A percentile compares a stretch with the other conserved stretches of the same genome.
phyloP scores from a whole-genome alignment of 2,797 vertebrate genomes.

The Triplophysa yarkandensis region DNA sequence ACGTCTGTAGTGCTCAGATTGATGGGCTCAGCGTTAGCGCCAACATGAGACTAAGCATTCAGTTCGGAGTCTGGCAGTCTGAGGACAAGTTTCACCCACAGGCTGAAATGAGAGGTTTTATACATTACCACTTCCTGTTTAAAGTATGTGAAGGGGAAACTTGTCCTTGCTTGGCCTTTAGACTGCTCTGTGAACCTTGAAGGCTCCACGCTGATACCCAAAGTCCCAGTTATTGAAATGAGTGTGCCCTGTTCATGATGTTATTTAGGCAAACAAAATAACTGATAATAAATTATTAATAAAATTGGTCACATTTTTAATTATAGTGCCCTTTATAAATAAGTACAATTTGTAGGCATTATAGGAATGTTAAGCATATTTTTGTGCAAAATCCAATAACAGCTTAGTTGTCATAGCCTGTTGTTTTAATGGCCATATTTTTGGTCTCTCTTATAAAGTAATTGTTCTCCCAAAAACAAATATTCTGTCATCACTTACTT shows the following conservation, averaged over 20 bases:
- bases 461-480: too few relatives aligned
- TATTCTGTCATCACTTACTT: too few relatives aligned
- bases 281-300: too few relatives aligned
- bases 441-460: too few relatives aligned
- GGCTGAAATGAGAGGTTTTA: conserved; percentile 29
- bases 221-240: conserved; percentile 4
- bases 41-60: conserved; percentile 35
- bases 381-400: too few relatives aligned
- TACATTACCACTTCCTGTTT: conserved; percentile 11
- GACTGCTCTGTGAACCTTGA: neutral
- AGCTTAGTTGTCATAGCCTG: too few relatives aligned
- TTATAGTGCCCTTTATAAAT: too few relatives aligned
- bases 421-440: too few relatives aligned
- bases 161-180: conserved; percentile 35
- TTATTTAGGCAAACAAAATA: too few relatives aligned
- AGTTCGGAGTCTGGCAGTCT: conserved; percentile 29
- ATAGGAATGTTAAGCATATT: too few relatives aligned
- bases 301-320: too few relatives aligned
- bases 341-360: too few relatives aligned
- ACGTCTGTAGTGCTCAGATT: conserved; percentile 24
- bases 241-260: neutral
- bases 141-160: conserved; percentile 16
- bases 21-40: conserved; percentile 23
- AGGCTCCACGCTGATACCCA: neutral
- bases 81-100: conserved; percentile 26